Conservation (phyloP, 1,140 invertebrate species). For the Capitella teleta region DNA sequence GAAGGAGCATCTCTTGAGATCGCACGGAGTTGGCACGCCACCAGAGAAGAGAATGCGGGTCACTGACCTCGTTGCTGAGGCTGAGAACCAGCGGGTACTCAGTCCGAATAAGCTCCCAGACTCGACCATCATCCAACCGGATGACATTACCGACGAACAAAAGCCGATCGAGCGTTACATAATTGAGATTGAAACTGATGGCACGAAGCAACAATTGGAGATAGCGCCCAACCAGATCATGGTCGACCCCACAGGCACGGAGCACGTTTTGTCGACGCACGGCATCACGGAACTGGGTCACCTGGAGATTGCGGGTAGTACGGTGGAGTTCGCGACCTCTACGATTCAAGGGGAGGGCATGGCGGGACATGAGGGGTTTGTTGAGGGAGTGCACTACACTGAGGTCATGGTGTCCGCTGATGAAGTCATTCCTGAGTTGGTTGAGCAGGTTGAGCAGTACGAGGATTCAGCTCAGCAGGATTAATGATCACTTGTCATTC, state of each 20-base stretch:
- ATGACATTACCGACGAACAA: neutral
- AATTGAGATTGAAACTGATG: neutral
- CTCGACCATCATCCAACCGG: no score
- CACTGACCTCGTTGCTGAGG: slow-evolving; percentile 4
- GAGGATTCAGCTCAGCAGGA: no score
- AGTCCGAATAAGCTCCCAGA: no score
- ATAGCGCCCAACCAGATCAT: slow-evolving; percentile 1
- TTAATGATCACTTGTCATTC: no score
- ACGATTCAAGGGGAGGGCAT: neutral
- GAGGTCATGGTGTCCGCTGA: neutral
- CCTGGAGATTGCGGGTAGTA: neutral
- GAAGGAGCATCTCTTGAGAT: slow-evolving; percentile 43
- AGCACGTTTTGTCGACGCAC: neutral
- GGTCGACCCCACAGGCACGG: neutral
- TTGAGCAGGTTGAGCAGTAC: no score
- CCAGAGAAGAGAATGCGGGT: slow-evolving; percentile 6
- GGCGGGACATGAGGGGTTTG: neutral
- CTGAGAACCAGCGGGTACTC: no score
- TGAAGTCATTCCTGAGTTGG: no score
- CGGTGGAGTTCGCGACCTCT: neutral
- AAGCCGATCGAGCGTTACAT: neutral
- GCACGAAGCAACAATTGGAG: neutral
- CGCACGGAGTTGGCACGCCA: slow-evolving; percentile 17
- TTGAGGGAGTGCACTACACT: neutral
- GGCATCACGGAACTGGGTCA: neutral